Conservation (phyloP, 2,113 vertebrate species). For the Colaptes auratus region DNA sequence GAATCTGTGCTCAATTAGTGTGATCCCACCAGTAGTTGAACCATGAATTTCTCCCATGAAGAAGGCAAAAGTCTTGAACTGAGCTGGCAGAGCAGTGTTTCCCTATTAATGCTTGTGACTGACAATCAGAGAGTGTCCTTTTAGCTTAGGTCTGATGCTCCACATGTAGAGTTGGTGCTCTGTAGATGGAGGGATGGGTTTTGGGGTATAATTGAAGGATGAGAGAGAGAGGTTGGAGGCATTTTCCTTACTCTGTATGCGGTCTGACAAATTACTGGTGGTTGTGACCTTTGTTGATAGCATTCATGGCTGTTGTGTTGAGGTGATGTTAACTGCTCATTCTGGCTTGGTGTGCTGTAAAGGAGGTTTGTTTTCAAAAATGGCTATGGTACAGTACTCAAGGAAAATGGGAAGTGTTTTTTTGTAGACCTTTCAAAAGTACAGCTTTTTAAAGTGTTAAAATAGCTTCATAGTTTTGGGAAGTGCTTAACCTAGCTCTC, state of each 20-base stretch:
- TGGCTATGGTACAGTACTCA: neutral
- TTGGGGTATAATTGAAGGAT: neutral
- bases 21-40: neutral
- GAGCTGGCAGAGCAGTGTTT: neutral
- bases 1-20: neutral
- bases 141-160: neutral
- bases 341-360: neutral
- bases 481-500: neutral
- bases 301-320: neutral
- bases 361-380: neutral
- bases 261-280: neutral
- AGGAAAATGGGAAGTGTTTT: neutral
- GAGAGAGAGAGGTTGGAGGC: neutral
- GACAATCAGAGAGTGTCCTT: neutral
- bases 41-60: neutral
- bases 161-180: neutral
- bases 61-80: neutral
- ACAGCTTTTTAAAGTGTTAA: neutral
- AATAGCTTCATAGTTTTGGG: neutral
- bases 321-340: neutral
- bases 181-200: neutral
- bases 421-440: neutral
- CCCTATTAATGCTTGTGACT: neutral
- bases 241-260: rapidly evolving
- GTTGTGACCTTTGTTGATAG: neutral